Base-by-base conservation (phyloP, 2,888 invertebrate genomes). In the Epinotia demarniana region DNA sequence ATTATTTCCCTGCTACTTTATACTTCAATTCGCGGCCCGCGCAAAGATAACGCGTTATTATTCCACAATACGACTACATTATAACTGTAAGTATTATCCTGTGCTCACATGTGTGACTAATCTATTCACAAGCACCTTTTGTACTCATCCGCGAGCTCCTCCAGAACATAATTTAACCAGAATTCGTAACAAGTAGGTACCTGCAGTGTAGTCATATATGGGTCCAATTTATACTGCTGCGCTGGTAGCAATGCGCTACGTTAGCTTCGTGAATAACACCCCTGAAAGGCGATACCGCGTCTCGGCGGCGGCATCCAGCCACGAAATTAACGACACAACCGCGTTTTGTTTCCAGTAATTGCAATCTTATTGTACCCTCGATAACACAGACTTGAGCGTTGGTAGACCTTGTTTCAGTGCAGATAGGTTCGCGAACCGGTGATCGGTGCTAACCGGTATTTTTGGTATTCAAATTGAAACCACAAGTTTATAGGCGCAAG, bases 251-350 rank as follows among this genome's bases (percentile, higher is more conserved):
- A n/a, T 53, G 16, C 4, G 16, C 49, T 16, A 5, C 1, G 49
- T 16, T 4, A 5, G 53, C 16, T 6, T 53, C n/a, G 13, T 53
- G 53, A 53, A 53, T 53, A n/a, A 1, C 53, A 6, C 8, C 6
- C 53, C 57, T 9, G 18, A 4, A 57, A 57, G 12, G 57, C 19
- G 19, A 19, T 57, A 18, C 57, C 62, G n/a, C 18, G 6, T 12
- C 12, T 11, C 62, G 39, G 43, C 43, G 39, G 61, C 27, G 33
- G n/a, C 27, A 61, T 61, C 33, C 9, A 39, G n/a, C 62, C 39
- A 39, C n/a, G 39, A 43, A 62, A 43, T 62, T 12, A 39, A 39
- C 61, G 33, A 39, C 33, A 62, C 62, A 62, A 62, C 13, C 18
- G 18, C 12, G 39, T 43, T 62, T 62, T n/a, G n/a, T 62, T 43